These are phyloP conservation scores for Zaprionus inermis DNA, from an alignment of 1,140 invertebrate genomes.

Conservation along the genomic window DNA sequence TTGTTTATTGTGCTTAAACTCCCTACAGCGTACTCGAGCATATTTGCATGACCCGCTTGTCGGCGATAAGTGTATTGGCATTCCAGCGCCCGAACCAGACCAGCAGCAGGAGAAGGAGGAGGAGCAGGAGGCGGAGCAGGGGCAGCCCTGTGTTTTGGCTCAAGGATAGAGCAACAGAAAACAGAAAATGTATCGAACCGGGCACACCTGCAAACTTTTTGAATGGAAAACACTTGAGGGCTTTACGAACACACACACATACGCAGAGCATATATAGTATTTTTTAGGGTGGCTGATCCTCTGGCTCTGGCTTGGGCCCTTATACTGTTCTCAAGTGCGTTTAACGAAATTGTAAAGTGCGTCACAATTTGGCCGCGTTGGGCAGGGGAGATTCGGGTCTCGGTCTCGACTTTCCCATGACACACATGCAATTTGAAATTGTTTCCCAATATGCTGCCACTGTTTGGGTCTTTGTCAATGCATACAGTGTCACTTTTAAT, in stretches of 20 bases:
- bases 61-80: slow-evolving; percentile 75
- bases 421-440: slow-evolving; percentile 77
- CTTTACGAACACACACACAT: slow-evolving; percentile 49
- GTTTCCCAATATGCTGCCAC: slow-evolving; percentile 58
- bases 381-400: slow-evolving; percentile 14
- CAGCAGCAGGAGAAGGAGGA: background rate
- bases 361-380: slow-evolving; percentile 46
- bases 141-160: slow-evolving; percentile 65
- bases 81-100: slow-evolving; percentile 39
- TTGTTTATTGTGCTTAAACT: slow-evolving; percentile 68
- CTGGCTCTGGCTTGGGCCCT: background rate
- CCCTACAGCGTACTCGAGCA: slow-evolving; percentile 71
- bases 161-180: slow-evolving; percentile 60
- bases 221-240: slow-evolving; percentile 72
- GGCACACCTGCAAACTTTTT: slow-evolving; percentile 80
- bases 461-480: slow-evolving; percentile 61
- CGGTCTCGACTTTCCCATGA: slow-evolving; percentile 71
- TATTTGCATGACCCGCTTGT: slow-evolving; percentile 76
- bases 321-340: slow-evolving; percentile 51
- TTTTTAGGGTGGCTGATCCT: slow-evolving; percentile 61
- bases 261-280: background rate
- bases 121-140: background rate
- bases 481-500: slow-evolving; percentile 78
- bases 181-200: slow-evolving; percentile 58
- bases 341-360: slow-evolving; percentile 72